Percentiles rank a stretch among this genome's conserved stretches.
Conservation (phyloP, 2,888 invertebrate genomes). For the Leistus spinibarbis region DNA sequence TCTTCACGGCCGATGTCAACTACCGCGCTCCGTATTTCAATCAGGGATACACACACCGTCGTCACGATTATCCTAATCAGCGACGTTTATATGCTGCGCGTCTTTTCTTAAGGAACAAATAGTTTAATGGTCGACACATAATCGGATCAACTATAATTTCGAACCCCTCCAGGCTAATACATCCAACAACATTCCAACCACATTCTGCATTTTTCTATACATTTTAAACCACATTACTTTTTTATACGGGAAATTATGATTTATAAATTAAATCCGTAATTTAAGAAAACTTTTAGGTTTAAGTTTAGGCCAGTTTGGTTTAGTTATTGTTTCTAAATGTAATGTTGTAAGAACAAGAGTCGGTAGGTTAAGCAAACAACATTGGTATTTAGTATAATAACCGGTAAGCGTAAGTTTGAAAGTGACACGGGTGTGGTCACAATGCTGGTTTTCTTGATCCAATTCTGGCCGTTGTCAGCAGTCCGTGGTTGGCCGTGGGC, state of each 20-base stretch:
- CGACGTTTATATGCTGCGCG: conserved; percentile 23
- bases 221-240: too few species aligned
- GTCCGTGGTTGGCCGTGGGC: conserved; percentile 2
- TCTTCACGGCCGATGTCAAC: conserved; percentile 27
- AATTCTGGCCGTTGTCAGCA: conserved; percentile 19
- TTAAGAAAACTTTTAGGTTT: too few species aligned
- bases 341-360: not conserved
- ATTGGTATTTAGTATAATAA: not conserved
- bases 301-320: not conserved
- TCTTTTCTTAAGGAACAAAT: conserved; percentile 25
- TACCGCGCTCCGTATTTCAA: conserved; percentile 30
- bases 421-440: conserved; percentile 20
- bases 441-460: conserved; percentile 37
- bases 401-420: not conserved
- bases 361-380: not conserved
- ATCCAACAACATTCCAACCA: too few species aligned
- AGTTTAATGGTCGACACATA: conserved; percentile 22
- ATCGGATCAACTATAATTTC: conserved; percentile 27
- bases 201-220: not conserved
- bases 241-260: too few species aligned
- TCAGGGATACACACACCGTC: conserved; percentile 11
- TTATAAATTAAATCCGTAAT: too few species aligned
- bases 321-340: not conserved
- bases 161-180: too few species aligned
- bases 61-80: conserved; percentile 28